Evolutionary conservation across 1,140 invertebrate species (phyloP).

Genomic region (Papilio aristodemus): DNA sequence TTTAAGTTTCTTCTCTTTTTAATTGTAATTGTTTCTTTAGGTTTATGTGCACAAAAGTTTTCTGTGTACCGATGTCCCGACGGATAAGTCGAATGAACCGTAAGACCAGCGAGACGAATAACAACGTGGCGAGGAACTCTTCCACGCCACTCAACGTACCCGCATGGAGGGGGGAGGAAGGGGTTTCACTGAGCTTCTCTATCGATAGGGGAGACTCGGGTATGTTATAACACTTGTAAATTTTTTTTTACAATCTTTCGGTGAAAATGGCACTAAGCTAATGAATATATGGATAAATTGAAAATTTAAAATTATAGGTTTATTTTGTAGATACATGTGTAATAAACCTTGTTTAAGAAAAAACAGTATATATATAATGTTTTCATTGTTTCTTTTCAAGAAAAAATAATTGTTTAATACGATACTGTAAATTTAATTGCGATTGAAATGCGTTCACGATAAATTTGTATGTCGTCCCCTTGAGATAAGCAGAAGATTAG

Average conservation of each 20-base stretch:
- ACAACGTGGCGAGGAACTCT: conserved; percentile 41
- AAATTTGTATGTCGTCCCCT: neutral
- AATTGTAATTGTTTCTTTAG: conserved; percentile 43
- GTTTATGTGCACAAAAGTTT: conserved; percentile 88
- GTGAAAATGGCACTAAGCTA: no score
- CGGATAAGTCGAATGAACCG: conserved; percentile 54
- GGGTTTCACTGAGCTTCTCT: conserved; percentile 68
- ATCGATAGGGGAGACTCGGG: conserved; percentile 75
- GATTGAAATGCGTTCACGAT: neutral
- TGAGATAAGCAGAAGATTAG: neutral
- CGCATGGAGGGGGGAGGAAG: conserved; percentile 54
- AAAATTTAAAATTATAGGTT: no score
- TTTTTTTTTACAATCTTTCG: no score
- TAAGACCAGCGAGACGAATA: conserved; percentile 44
- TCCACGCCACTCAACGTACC: conserved; percentile 58
- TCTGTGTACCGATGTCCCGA: conserved; percentile 79
- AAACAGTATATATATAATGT: no score
- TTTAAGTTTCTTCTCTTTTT: no score
- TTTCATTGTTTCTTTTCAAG: no score
- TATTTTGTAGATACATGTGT: no score
- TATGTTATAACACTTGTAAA: conserved; percentile 42
- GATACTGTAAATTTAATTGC: no score
- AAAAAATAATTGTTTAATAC: no score
- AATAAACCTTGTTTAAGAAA: no score
- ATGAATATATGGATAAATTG: no score